Evolutionary conservation across 2,797 vertebrate species (phyloP).

Genomic region (Bradypodion pumilum): DNA sequence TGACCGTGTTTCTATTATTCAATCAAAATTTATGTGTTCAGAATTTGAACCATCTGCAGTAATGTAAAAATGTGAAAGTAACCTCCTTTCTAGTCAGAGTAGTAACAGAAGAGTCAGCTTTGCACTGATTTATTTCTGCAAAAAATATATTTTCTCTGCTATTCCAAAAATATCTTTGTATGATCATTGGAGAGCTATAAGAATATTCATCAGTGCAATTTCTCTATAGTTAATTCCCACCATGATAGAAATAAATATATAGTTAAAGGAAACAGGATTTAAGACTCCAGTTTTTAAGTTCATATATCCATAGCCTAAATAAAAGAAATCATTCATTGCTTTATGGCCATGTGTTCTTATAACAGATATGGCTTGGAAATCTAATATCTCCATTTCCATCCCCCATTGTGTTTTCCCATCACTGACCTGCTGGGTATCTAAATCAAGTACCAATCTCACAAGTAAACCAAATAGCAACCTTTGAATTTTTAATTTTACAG

Average conservation of each 20-base stretch:
- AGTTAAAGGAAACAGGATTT: not conserved
- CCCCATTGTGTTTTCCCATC: slow-evolving; percentile 45
- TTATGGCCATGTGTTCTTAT: slow-evolving; percentile 19
- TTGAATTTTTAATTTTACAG: slow-evolving; percentile 67
- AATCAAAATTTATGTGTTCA: not conserved
- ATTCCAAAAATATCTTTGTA: not conserved
- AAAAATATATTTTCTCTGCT: slow-evolving; percentile 2
- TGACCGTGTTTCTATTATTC: not conserved
- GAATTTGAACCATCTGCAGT: slow-evolving; percentile 5
- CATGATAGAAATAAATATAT: not conserved
- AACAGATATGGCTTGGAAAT: not conserved
- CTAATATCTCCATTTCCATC: slow-evolving; percentile 35
- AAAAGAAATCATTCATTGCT: fast-evolving
- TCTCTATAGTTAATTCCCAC: not conserved
- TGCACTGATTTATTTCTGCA: not conserved
- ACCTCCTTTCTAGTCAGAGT: not conserved
- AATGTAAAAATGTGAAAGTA: slow-evolving; percentile 6
- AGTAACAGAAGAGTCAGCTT: not conserved
- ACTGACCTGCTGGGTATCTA: slow-evolving; percentile 40
- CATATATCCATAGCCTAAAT: not conserved
- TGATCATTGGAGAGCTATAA: not conserved
- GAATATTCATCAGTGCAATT: not conserved
- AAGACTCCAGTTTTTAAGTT: not conserved
- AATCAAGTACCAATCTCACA: slow-evolving; percentile 59
- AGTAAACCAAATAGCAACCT: slow-evolving; percentile 57